Percentiles rank a stretch among this genome's conserved stretches.
phyloP scores from a whole-genome alignment of 2,888 invertebrate species.

The Andrena camellia region DNA sequence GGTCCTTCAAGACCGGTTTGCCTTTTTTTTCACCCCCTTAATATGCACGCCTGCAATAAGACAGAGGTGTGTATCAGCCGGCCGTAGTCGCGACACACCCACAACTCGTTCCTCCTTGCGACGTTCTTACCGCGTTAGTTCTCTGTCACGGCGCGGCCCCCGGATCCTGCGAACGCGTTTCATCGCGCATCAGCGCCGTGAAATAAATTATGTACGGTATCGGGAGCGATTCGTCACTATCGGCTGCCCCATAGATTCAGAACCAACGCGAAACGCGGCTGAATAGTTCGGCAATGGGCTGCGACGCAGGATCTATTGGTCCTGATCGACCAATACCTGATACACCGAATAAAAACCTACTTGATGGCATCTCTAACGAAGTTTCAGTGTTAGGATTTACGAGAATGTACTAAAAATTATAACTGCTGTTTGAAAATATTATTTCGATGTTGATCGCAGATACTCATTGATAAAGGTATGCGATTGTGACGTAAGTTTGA shows the following conservation, averaged over 20 bases:
- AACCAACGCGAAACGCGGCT: not conserved
- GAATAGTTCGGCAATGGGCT: not conserved
- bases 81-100: slow-evolving; percentile 52
- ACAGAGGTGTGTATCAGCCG: slow-evolving; percentile 32
- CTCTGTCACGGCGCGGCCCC: slow-evolving; percentile 10
- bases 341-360: too few species aligned
- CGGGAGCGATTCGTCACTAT: slow-evolving; percentile 24
- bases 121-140: slow-evolving; percentile 7
- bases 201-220: slow-evolving; percentile 22
- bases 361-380: too few species aligned
- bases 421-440: too few species aligned
- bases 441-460: too few species aligned
- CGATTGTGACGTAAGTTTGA: not conserved
- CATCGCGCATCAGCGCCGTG: slow-evolving; percentile 19
- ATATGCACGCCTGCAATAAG: slow-evolving; percentile 38
- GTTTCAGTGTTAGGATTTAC: too few species aligned
- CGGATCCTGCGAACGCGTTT: slow-evolving; percentile 25
- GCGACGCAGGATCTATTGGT: not conserved
- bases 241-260: not conserved
- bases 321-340: not conserved
- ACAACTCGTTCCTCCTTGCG: slow-evolving; percentile 34
- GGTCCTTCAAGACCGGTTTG: slow-evolving; percentile 39
- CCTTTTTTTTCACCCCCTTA: slow-evolving; percentile 42
- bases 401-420: too few species aligned
- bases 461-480: too few species aligned